A percentile compares a stretch with the other conserved stretches of the same genome.
phyloP scores from a whole-genome alignment of 2,888 invertebrate genomes.

The Thyatira batis region DNA sequence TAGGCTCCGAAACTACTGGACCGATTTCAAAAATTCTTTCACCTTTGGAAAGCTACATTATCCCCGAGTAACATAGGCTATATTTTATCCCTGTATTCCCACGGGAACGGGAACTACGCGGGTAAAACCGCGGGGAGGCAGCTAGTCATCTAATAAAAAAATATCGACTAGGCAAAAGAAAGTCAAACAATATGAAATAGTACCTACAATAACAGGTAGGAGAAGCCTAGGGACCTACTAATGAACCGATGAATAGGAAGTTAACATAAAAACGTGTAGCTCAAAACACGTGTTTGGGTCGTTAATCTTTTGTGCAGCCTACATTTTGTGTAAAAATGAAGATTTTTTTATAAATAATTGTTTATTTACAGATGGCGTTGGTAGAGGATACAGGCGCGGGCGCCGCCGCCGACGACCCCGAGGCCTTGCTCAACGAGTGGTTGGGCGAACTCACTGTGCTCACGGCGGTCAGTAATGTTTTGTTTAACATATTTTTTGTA shows the following conservation, averaged over 20 bases:
- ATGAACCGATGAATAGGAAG: conserved; percentile 14
- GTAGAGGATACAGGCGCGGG: conserved; percentile 81
- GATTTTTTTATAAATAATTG: background rate
- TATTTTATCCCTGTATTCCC: no score
- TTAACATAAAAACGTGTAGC: conserved; percentile 18
- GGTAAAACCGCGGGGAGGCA: no score
- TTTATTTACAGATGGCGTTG: conserved; percentile 78
- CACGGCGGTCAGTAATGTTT: conserved; percentile 84
- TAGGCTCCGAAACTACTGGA: no score
- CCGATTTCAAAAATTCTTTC: no score
- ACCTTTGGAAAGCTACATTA: no score
- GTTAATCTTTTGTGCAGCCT: conserved; percentile 9
- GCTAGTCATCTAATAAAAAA: no score
- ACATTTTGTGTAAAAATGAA: background rate
- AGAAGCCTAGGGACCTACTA: background rate
- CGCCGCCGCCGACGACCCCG: conserved; percentile 87
- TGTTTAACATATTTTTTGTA: background rate
- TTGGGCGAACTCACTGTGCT: conserved; percentile 89
- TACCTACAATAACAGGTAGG: background rate
- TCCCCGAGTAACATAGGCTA: no score
- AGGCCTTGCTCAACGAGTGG: conserved; percentile 90
- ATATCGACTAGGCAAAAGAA: no score
- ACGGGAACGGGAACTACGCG: no score
- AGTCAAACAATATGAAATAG: no score
- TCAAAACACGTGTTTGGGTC: conserved; percentile 13